A percentile compares a stretch with the other conserved stretches of the same genome.
Evolutionary conservation across 2,888 invertebrate genomes (phyloP).

Genomic region (Rhingia rostrata): DNA sequence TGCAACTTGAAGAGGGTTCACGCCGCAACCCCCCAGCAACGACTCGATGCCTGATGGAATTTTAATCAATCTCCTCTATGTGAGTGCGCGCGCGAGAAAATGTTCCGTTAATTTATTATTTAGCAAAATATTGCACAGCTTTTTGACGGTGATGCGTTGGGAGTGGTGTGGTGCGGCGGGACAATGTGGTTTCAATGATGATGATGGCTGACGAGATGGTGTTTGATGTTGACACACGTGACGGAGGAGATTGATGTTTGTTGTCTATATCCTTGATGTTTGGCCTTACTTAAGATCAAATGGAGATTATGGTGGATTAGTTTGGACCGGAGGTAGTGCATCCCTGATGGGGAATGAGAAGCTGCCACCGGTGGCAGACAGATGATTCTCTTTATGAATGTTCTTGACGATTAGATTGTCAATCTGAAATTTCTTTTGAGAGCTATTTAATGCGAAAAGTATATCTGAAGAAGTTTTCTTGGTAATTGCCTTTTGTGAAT

Average conservation of each 20-base stretch:
- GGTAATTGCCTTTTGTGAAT: no score
- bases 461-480: no score
- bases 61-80: conserved; percentile 68
- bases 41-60: conserved; percentile 70
- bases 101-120: conserved; percentile 71
- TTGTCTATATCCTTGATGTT: conserved; percentile 27
- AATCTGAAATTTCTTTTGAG: neutral
- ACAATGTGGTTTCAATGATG: conserved; percentile 15
- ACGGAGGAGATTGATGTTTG: conserved; percentile 51
- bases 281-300: conserved; percentile 68
- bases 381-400: neutral
- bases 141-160: neutral
- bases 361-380: neutral
- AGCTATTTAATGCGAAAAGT: no score
- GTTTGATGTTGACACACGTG: conserved; percentile 38
- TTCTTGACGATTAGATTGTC: conserved; percentile 34
- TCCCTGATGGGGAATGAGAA: neutral
- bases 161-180: neutral
- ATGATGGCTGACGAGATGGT: conserved; percentile 17
- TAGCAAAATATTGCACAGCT: conserved; percentile 69
- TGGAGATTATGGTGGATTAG: conserved; percentile 32
- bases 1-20: conserved; percentile 39
- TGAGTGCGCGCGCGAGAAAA: conserved; percentile 70
- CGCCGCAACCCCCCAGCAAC: conserved; percentile 9
- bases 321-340: neutral